These are phyloP conservation scores for Schmidtea mediterranea DNA, from an alignment of 1,140 invertebrate species.

Conservation along the genomic window DNA sequence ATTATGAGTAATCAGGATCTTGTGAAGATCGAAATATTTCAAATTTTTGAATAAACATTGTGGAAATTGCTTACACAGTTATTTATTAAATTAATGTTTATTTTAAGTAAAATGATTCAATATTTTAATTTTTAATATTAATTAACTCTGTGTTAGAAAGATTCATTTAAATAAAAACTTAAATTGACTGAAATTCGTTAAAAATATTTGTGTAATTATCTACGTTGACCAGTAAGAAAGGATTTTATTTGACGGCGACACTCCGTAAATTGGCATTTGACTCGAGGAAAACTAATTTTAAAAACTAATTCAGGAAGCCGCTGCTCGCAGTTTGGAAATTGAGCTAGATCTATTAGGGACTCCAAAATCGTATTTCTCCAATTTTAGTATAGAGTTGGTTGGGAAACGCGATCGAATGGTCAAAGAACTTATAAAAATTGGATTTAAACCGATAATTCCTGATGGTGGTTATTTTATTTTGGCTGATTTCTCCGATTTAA, in stretches of 20 bases:
- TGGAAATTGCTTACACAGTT: too few species aligned
- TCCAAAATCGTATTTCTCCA: slow-evolving; percentile 53
- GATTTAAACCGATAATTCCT: slow-evolving; percentile 65
- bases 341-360: slow-evolving; percentile 42
- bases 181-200: too few species aligned
- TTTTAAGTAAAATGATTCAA: too few species aligned
- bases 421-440: slow-evolving; percentile 43
- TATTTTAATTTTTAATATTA: too few species aligned
- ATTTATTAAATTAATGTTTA: too few species aligned
- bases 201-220: background rate
- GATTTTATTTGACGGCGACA: background rate
- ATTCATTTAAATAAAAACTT: too few species aligned
- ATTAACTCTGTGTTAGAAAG: too few species aligned
- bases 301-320: slow-evolving; percentile 42
- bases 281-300: background rate
- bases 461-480: slow-evolving; percentile 89
- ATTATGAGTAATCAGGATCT: too few species aligned
- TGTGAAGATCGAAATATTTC: too few species aligned
- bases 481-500: slow-evolving; percentile 45
- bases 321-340: slow-evolving; percentile 58
- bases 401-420: slow-evolving; percentile 56
- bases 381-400: slow-evolving; percentile 44
- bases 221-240: background rate
- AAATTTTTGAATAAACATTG: too few species aligned
- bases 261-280: background rate